These are phyloP conservation scores for Cydia fagiglandana DNA, from an alignment of 1,140 invertebrate species.

Conservation along the genomic window DNA sequence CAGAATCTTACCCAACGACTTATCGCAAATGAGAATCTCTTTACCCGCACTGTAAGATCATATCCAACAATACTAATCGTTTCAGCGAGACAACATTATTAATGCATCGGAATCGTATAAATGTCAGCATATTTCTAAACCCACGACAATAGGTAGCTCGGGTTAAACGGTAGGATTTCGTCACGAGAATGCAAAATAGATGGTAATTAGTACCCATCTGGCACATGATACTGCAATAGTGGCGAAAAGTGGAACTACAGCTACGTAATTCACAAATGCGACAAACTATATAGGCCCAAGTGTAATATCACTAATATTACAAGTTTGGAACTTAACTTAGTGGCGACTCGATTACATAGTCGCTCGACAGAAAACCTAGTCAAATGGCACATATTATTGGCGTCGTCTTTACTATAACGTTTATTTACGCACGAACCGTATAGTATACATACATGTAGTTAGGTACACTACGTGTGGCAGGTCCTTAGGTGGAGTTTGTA, in stretches of 20 bases:
- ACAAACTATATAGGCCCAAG: not conserved
- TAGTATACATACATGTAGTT: too few relatives aligned
- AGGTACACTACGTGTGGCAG: too few relatives aligned
- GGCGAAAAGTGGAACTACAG: not conserved
- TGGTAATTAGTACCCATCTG: conserved; percentile 46
- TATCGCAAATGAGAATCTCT: conserved; percentile 16
- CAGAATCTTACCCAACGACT: not conserved
- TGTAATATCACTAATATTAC: not conserved
- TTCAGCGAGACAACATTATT: conserved; percentile 18
- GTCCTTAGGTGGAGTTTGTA: too few relatives aligned
- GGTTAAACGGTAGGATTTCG: conserved; percentile 42
- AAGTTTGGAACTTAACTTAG: too few relatives aligned
- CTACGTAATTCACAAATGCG: not conserved
- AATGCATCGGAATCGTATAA: conserved; percentile 9
- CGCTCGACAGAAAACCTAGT: too few relatives aligned
- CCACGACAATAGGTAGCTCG: conserved; percentile 33
- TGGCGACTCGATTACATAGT: too few relatives aligned
- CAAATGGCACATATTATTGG: too few relatives aligned
- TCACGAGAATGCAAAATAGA: conserved; percentile 40
- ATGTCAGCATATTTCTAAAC: conserved; percentile 40
- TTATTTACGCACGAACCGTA: too few relatives aligned
- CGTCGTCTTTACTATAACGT: too few relatives aligned
- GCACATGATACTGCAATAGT: not conserved
- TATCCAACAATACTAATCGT: conserved; percentile 16
- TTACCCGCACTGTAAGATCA: conserved; percentile 9